Conservation (phyloP, 2,888 invertebrate species). For the Blastobasis adustella region DNA sequence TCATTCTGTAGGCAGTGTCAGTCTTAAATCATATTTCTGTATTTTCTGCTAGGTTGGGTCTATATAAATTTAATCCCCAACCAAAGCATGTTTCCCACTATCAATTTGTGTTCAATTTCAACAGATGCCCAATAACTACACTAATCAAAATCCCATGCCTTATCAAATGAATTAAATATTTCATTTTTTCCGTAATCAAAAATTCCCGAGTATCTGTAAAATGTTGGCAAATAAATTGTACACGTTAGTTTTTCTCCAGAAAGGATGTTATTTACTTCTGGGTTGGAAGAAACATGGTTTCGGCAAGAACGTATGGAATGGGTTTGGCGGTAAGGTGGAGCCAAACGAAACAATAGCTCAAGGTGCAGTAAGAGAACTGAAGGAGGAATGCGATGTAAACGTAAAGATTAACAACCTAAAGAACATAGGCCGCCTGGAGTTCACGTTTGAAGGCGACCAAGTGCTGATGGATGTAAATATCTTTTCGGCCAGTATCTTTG, state of each 20-base stretch:
- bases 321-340: conserved; percentile 87
- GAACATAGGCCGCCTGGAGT: conserved; percentile 77
- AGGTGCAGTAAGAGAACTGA: conserved; percentile 79
- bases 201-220: too few relatives aligned
- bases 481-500: conserved; percentile 69
- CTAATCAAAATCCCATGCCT: too few relatives aligned
- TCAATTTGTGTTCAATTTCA: too few relatives aligned
- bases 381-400: conserved; percentile 78
- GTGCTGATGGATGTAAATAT: conserved; percentile 79
- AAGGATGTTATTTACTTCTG: conserved; percentile 67
- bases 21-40: too few relatives aligned
- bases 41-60: too few relatives aligned
- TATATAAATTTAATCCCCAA: too few relatives aligned
- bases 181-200: too few relatives aligned
- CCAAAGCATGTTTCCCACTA: too few relatives aligned
- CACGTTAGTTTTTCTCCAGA: conserved; percentile 52
- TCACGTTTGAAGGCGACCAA: conserved; percentile 77
- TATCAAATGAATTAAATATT: too few relatives aligned
- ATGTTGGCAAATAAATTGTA: conserved; percentile 43
- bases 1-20: too few relatives aligned
- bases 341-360: conserved; percentile 76
- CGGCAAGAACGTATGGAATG: conserved; percentile 83
- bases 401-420: conserved; percentile 60
- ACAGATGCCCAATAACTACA: too few relatives aligned
- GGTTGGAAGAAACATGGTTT: conserved; percentile 84